Conservation (phyloP, 2,113 vertebrate species). For the Gymnorhina tibicen region DNA sequence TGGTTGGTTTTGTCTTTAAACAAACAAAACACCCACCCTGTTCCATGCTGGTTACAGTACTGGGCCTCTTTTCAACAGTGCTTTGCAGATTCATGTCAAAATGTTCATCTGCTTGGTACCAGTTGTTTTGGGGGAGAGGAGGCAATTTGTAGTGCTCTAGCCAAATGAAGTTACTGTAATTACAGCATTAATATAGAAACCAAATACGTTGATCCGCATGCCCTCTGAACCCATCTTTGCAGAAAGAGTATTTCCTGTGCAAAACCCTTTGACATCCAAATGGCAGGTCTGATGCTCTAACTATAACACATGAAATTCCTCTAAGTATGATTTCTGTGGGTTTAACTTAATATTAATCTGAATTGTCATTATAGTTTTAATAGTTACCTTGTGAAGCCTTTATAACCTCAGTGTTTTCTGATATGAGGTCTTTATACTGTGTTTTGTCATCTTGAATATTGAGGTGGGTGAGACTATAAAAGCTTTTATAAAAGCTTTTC, state of each 20-base stretch:
- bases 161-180: not conserved
- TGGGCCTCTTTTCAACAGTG: not conserved
- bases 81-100: not conserved
- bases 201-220: not conserved
- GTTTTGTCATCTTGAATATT: not conserved
- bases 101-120: not conserved
- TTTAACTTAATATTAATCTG: not conserved
- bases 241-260: not conserved
- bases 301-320: not conserved
- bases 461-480: not conserved
- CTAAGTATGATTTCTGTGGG: not conserved
- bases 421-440: not conserved
- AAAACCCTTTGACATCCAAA: not conserved
- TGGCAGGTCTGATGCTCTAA: not conserved
- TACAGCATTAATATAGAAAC: not conserved
- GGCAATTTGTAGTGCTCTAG: not conserved
- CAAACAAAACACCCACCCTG: not conserved
- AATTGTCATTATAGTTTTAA: not conserved
- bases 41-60: not conserved
- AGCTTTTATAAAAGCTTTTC: not conserved
- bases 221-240: not conserved
- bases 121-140: not conserved
- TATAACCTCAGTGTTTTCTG: not conserved
- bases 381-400: not conserved
- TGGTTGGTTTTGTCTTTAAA: not conserved